phyloP scores from a whole-genome alignment of 2,888 invertebrate genomes.

The Orchesella flavescens region DNA sequence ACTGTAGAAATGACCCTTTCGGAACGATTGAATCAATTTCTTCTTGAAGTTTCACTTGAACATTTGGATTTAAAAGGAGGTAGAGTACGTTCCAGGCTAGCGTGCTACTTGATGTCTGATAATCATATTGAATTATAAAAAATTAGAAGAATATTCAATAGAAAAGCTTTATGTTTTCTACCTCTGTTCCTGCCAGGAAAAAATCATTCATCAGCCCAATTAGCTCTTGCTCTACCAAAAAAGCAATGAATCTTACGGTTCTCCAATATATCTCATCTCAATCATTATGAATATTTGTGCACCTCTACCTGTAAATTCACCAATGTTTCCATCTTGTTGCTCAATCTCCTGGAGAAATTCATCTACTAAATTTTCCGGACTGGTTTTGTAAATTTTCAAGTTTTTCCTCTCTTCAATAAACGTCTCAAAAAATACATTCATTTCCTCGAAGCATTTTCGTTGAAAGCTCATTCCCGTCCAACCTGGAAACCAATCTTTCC shows the following conservation, averaged over 20 bases:
- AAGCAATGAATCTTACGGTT: no score
- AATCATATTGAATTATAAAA: no score
- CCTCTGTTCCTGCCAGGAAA: conserved; percentile 4
- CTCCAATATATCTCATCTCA: not conserved
- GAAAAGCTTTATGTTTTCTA: no score
- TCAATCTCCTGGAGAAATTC: not conserved
- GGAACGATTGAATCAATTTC: conserved; percentile 24
- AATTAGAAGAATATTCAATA: no score
- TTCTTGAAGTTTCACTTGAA: conserved; percentile 21
- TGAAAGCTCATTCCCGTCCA: not conserved
- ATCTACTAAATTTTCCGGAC: not conserved
- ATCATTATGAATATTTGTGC: not conserved
- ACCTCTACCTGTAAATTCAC: not conserved
- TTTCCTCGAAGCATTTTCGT: not conserved
- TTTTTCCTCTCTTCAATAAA: not conserved
- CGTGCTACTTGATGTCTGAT: not conserved
- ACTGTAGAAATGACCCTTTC: not conserved
- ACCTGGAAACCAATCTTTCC: not conserved
- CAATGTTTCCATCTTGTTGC: not conserved
- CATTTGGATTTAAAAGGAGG: not conserved
- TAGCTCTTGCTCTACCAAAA: not conserved
- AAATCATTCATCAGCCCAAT: not conserved
- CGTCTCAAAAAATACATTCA: not conserved
- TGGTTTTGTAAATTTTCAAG: not conserved
- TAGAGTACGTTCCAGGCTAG: not conserved